phyloP scores from a whole-genome alignment of 2,113 vertebrate genomes.

The Hipposideros armiger region DNA sequence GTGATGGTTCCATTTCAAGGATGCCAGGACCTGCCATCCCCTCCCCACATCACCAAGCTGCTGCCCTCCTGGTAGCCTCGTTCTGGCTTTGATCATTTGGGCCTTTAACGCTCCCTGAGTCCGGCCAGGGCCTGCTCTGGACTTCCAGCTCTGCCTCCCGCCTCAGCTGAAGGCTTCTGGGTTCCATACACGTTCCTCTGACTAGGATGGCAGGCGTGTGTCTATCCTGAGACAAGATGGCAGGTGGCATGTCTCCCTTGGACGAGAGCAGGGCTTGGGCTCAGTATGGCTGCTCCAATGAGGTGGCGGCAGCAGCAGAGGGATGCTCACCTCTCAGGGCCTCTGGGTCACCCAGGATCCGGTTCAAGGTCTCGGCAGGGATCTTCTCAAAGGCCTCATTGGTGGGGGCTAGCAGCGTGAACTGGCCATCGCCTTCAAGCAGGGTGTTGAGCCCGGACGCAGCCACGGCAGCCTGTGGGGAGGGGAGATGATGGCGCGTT shows the following conservation, averaged over 20 bases:
- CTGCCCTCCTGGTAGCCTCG: too few species aligned
- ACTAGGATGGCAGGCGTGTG: not conserved
- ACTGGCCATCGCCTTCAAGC: conserved; percentile 93
- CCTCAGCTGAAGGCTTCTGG: not conserved
- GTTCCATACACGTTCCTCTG: not conserved
- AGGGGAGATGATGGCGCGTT: not conserved
- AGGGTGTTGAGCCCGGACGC: conserved; percentile 93
- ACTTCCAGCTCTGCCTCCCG: not conserved
- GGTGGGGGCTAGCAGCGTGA: conserved; percentile 96
- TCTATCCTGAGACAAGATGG: too few species aligned
- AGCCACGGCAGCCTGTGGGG: conserved; percentile 92
- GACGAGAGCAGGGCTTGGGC: not conserved
- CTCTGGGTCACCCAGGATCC: conserved; percentile 96
- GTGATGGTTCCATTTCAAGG: not conserved
- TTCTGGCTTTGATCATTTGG: not conserved
- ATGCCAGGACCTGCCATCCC: not conserved
- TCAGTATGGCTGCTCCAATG: not conserved
- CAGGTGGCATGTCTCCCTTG: fast-evolving
- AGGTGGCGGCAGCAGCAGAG: not conserved
- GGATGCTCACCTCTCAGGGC: conserved; percentile 92
- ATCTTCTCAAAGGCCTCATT: conserved; percentile 98
- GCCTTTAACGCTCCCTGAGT: not conserved
- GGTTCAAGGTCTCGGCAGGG: conserved; percentile 92
- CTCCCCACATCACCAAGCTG: not conserved
- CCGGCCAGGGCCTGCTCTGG: not conserved